Conservation (phyloP, 2,797 vertebrate genomes). For the Psittacula echo region DNA sequence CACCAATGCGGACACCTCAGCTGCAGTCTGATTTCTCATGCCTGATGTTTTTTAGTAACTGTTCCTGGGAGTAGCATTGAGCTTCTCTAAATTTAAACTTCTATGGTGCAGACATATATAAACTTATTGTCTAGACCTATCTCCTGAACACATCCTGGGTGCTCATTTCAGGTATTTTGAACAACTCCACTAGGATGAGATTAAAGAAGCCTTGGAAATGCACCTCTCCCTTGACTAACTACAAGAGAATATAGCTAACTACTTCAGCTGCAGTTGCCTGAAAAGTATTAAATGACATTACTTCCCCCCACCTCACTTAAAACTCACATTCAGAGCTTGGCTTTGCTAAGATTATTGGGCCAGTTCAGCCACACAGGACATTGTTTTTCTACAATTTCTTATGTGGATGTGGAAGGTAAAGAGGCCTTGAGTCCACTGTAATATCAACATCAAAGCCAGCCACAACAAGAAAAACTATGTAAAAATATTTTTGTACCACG, state of each 20-base stretch:
- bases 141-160: fast-evolving
- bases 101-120: background rate
- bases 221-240: background rate
- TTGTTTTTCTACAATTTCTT: background rate
- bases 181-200: background rate
- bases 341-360: background rate
- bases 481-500: background rate
- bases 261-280: background rate
- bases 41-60: background rate
- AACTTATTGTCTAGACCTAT: background rate
- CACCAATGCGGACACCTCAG: background rate
- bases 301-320: background rate
- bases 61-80: background rate
- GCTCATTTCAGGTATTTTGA: background rate
- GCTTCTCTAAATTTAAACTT: background rate
- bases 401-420: background rate
- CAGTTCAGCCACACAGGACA: background rate
- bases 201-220: background rate
- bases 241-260: background rate
- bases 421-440: background rate
- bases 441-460: background rate
- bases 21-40: background rate
- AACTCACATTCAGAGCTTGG: background rate
- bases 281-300: background rate
- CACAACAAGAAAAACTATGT: background rate